Evolutionary conservation across 1,140 invertebrate genomes (phyloP).

Genomic region (Tetraneura akinire): DNA sequence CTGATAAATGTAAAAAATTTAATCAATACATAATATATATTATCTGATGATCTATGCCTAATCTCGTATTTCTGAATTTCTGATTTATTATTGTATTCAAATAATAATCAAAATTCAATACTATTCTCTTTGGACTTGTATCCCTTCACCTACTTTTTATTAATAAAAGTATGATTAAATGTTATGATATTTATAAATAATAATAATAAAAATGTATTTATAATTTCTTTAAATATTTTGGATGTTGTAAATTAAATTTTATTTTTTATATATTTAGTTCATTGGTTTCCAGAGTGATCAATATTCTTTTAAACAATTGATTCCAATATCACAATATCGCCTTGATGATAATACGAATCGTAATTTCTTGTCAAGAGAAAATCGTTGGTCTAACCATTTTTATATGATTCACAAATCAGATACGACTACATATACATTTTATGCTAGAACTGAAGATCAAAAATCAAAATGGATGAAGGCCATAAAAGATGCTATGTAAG

Average conservation of each 20-base stretch:
- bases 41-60: too few relatives aligned
- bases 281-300: conserved; percentile 74
- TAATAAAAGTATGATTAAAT: too few relatives aligned
- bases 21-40: too few relatives aligned
- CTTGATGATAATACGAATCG: conserved; percentile 76
- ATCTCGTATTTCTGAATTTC: too few relatives aligned
- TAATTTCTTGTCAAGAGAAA: conserved; percentile 67
- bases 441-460: conserved; percentile 83
- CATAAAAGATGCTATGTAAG: conserved; percentile 87
- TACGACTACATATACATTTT: conserved; percentile 84
- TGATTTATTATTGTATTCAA: too few relatives aligned
- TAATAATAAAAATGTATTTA: too few relatives aligned
- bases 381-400: conserved; percentile 80
- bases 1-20: too few relatives aligned
- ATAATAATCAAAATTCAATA: too few relatives aligned
- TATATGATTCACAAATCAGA: conserved; percentile 80
- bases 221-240: neutral
- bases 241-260: neutral
- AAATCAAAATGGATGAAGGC: conserved; percentile 90
- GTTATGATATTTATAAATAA: too few relatives aligned
- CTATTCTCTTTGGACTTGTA: too few relatives aligned
- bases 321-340: conserved; percentile 81
- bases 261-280: neutral
- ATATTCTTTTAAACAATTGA: conserved; percentile 86
- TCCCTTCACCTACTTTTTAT: too few relatives aligned